Evolutionary conservation across 2,888 invertebrate genomes (phyloP).

Genomic region (Toxonevra muliebris): DNA sequence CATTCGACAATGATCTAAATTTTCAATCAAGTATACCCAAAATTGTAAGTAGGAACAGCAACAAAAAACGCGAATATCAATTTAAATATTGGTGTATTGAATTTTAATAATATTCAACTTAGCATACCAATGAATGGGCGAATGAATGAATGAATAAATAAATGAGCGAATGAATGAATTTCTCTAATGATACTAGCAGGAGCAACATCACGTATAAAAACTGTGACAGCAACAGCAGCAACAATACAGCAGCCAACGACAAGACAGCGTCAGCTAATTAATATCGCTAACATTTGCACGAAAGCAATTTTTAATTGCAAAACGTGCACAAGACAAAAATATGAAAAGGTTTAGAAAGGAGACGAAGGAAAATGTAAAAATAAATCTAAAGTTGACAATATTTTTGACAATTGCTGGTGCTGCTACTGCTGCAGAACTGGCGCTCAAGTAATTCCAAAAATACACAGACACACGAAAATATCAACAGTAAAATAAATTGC

Average conservation of each 20-base stretch:
- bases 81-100: too few species aligned
- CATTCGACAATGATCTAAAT: too few species aligned
- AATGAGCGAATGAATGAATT: not conserved
- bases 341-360: not conserved
- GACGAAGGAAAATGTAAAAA: conserved; percentile 14
- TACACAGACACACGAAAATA: not conserved
- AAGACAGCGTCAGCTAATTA: not conserved
- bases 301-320: conserved; percentile 28
- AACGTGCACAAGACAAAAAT: conserved; percentile 29
- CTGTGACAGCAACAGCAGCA: too few species aligned
- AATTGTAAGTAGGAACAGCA: too few species aligned
- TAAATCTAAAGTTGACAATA: conserved; percentile 41
- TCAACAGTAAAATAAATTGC: conserved; percentile 39
- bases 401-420: conserved; percentile 36
- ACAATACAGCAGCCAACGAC: not conserved
- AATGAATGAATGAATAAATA: not conserved
- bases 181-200: too few species aligned
- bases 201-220: too few species aligned
- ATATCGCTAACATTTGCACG: not conserved
- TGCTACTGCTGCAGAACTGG: not conserved
- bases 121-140: not conserved
- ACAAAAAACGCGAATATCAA: too few species aligned
- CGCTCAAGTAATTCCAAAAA: too few species aligned
- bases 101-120: conserved; percentile 33
- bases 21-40: too few species aligned